Evolutionary conservation across 2,113 vertebrate species (phyloP).

Genomic region (Probosciger aterrimus): DNA sequence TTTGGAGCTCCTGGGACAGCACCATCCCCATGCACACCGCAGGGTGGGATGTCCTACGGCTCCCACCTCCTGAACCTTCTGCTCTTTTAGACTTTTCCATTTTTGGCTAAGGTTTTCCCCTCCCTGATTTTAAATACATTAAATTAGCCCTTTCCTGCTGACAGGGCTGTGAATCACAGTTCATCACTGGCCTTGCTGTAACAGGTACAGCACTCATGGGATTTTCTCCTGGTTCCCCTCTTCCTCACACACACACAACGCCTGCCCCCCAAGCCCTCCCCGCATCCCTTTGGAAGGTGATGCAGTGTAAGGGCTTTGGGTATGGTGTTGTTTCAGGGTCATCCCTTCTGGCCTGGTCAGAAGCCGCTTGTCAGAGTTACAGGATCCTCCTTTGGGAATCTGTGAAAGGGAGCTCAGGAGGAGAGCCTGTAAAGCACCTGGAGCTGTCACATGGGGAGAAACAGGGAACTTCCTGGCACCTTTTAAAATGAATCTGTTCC

Average conservation of each 20-base stretch:
- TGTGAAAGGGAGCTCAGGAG: not conserved
- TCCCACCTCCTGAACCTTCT: not conserved
- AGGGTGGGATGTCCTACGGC: not conserved
- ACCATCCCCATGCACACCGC: not conserved
- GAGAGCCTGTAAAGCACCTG: not conserved
- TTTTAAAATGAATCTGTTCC: not conserved
- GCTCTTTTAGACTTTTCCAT: not conserved
- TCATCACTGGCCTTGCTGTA: not conserved
- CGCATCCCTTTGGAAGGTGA: not conserved
- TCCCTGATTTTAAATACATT: not conserved
- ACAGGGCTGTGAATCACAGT: not conserved
- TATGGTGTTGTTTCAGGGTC: accelerated
- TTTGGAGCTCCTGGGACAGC: not conserved
- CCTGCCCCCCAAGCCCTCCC: too few species aligned
- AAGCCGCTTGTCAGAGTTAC: not conserved
- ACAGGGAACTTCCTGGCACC: not conserved
- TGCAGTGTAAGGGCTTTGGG: not conserved
- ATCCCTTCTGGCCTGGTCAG: not conserved
- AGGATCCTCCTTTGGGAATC: not conserved
- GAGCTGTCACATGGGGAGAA: not conserved
- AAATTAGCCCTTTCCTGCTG: not conserved
- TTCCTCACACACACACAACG: accelerated
- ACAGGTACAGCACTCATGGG: not conserved
- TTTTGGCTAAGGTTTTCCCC: not conserved
- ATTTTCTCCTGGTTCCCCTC: not conserved